Conservation (phyloP, 2,888 invertebrate genomes). For the Nomada goodeniana region DNA sequence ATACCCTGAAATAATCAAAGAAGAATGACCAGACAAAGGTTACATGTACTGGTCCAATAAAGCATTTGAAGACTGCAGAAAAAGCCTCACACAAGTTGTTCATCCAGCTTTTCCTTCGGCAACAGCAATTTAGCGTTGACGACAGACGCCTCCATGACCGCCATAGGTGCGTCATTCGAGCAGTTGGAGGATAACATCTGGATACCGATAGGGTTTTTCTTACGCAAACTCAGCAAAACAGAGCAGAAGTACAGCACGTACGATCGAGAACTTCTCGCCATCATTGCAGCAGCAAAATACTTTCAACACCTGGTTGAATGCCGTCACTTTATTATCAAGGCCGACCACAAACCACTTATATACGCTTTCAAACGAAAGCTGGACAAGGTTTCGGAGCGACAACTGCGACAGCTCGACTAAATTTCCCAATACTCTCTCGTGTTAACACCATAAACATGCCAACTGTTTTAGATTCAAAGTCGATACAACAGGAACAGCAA, state of each 20-base stretch:
- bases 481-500: too few species aligned
- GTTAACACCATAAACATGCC: too few species aligned
- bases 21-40: too few species aligned
- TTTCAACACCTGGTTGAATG: background rate
- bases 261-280: background rate
- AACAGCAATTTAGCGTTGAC: background rate
- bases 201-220: background rate
- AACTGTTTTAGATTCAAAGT: too few species aligned
- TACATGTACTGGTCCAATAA: too few species aligned
- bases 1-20: too few species aligned
- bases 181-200: background rate
- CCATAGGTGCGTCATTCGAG: background rate
- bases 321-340: background rate
- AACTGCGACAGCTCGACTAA: background rate
- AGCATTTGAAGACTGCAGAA: too few species aligned
- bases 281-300: background rate
- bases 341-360: background rate
- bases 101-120: too few species aligned
- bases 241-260: background rate
- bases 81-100: too few species aligned
- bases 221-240: background rate
- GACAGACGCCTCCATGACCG: background rate
- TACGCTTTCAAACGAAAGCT: background rate
- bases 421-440: background rate
- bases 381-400: background rate